Evolutionary conservation across 2,113 vertebrate species (phyloP).

Genomic region (Leucoraja erinaceus): DNA sequence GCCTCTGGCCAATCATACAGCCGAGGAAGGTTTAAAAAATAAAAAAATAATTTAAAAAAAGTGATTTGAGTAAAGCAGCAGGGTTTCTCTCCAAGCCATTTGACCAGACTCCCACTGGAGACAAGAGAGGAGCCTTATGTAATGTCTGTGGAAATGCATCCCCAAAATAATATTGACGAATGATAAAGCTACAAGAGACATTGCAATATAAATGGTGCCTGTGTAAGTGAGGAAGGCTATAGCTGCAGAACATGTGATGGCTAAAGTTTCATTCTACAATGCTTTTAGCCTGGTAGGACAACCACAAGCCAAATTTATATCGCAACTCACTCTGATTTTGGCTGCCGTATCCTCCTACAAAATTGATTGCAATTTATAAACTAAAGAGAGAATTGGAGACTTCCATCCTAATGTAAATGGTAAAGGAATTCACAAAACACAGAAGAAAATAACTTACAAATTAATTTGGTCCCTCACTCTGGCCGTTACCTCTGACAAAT

Average conservation of each 20-base stretch:
- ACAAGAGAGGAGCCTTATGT: not conserved
- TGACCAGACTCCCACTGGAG: not conserved
- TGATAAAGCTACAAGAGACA: not conserved
- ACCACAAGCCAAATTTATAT: not conserved
- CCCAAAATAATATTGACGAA: not conserved
- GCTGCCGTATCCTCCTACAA: not conserved
- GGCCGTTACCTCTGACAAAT: not conserved
- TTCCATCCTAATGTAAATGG: not conserved
- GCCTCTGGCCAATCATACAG: not conserved
- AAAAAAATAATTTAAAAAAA: not conserved
- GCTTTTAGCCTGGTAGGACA: not conserved
- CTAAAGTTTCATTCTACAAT: not conserved
- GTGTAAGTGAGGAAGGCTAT: not conserved
- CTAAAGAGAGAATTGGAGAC: not conserved
- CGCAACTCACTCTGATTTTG: not conserved
- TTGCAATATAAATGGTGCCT: not conserved
- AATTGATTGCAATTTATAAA: not conserved
- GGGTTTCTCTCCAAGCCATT: not conserved
- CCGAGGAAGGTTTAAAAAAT: not conserved
- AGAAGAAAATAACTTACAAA: not conserved
- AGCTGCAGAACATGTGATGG: not conserved
- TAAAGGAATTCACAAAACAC: not conserved
- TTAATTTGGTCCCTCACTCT: not conserved
- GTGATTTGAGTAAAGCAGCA: not conserved
- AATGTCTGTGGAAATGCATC: not conserved